Evolutionary conservation across 30 jellyfish, hydroid and myxozoan genomes (phyloP), one percentile per base, ranked within the genome.

Genomic region (Rhopilema esculentum): DNA sequence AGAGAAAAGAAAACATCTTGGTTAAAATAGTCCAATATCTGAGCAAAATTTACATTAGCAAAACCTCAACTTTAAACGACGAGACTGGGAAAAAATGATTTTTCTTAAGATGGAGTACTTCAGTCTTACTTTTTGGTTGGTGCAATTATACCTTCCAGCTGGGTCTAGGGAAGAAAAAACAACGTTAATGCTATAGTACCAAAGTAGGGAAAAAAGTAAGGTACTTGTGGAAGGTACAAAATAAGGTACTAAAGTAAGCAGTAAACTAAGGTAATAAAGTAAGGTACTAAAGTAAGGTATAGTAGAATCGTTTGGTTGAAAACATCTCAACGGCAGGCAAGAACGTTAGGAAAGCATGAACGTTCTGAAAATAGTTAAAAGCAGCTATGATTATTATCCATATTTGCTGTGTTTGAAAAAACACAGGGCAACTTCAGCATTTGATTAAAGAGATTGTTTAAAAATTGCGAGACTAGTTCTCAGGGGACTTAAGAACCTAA

Each of bases 121-220:
- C 12, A 20, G 33, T 28, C 64, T 90, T 52, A 90, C 57, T 90
- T 90, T 90, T 90, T 90, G 21, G 93, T 82, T 25, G 97, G 97
- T 7, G 97, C 97, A 22, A 90, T 90, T 76, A 90, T 90, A 23
- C 97, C 97, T 49, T 90, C 97, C 72, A 90, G 79, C 32, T 90
- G 97, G 24, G 97, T 90, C 97, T 90, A 67, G 23, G 69, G 25
- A 65, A 53, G 27, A 29, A 67, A 76, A 18, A 7, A 29, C 19
- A 23, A 21, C 25, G 52, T 21, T 25, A 12, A 12, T n/a, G n/a
- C n/a, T n/a, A n/a, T n/a, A n/a, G n/a, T n/a, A n/a, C n/a, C 9
- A 40, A 40, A 40, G 57, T 2, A 40, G 12, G 6, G 8, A 4
- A 24, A 16, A 19, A 26, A 8, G 22, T 61, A 57, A 78, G 8